Evolutionary conservation across 2,113 vertebrate species (phyloP), one percentile per base, ranked within the genome.

Genomic region (Cheirogaleus medius): DNA sequence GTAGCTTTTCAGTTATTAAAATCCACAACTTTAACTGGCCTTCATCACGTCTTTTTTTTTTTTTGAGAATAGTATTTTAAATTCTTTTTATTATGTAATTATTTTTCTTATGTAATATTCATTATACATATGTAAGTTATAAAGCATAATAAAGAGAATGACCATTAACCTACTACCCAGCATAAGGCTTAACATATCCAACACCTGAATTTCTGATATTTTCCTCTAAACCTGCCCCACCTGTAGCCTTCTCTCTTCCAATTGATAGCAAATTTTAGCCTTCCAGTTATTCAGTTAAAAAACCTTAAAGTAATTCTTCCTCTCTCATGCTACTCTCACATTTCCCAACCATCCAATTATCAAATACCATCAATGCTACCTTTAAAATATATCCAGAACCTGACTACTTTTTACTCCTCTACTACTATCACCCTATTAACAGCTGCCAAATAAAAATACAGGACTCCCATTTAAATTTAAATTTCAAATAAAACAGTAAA

Each of bases 41-140:
- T 84, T 74, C 20, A 90, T 64, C 23, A 84, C 5, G 87, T 91
- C 42, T 10, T 20, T 56, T 54, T 23, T 94, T 85, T 54, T 83
- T 95, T 85, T 54, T 78, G 25, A 87, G 21, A 32, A 56, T 10
- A 80, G 12, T 83, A n/a, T 58, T 90, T 96, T 84, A 37, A 37
- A 71, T 93, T 96, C 88, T 83, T 96, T 83, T 91, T 91, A 87
- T 66, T 66, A 42, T 25, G 37, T 34, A 90, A 81, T 84, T 93
- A 47, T 66, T 91, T 91, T 91, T 42, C 4, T 54, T 78, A 87
- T 17, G 17, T 69, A 80, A 87, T 93, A 77, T 71, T 90, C 82
- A 15, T 93, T 85, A 87, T 6, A 91, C 25, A 52, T 37, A 37
- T 86, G 12, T 44, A 52, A 91, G 3, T 73, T 93, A 54, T 66